A percentile compares a stretch with the other conserved stretches of the same genome.
Conservation (phyloP, 2,797 vertebrate genomes). For the Lutjanus campechanus region DNA sequence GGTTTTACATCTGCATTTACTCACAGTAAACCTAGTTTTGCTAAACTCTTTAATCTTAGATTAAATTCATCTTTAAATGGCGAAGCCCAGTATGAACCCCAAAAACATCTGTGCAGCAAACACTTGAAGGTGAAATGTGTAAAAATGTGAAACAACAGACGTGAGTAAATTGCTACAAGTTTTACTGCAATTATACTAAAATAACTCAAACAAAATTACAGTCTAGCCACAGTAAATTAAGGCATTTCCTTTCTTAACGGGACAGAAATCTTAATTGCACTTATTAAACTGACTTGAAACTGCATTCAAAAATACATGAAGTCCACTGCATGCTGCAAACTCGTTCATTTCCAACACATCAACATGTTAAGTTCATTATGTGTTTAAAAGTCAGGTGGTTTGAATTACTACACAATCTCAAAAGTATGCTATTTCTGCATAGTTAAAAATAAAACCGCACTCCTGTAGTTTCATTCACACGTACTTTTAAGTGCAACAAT, state of each 20-base stretch:
- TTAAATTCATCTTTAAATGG: too few species aligned
- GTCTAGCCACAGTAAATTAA: not conserved
- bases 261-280: not conserved
- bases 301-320: not conserved
- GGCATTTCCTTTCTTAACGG: not conserved
- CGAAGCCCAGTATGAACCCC: not conserved
- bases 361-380: not conserved
- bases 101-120: not conserved
- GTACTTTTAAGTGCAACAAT: conserved; percentile 11
- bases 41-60: too few species aligned
- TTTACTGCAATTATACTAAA: not conserved
- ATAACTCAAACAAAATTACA: not conserved
- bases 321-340: not conserved
- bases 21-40: too few species aligned
- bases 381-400: conserved; percentile 12
- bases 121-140: not conserved
- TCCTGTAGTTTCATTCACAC: conserved; percentile 9
- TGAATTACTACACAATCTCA: not conserved
- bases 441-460: conserved; percentile 34
- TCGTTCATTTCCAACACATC: not conserved
- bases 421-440: not conserved
- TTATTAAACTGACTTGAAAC: not conserved
- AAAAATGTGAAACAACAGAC: not conserved
- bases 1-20: too few species aligned
- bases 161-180: not conserved